Evolutionary conservation across 1,140 invertebrate species (phyloP).

Genomic region (Zaprionus kolodkinae): DNA sequence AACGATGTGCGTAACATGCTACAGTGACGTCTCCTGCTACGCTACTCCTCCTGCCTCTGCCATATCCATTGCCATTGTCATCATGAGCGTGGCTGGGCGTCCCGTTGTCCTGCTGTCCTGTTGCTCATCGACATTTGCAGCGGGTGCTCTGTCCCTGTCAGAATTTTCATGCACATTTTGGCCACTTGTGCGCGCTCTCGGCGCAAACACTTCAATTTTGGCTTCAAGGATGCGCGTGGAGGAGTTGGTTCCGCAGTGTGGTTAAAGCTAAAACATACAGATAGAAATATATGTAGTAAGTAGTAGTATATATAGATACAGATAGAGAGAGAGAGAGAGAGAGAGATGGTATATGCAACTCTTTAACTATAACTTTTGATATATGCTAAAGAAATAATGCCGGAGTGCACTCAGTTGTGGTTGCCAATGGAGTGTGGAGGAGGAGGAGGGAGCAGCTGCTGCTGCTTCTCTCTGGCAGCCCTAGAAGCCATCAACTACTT

Average conservation of each 20-base stretch:
- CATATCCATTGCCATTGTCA: slow-evolving; percentile 36
- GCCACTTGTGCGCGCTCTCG: slow-evolving; percentile 66
- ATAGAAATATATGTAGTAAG: slow-evolving; percentile 12
- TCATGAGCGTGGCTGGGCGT: slow-evolving; percentile 32
- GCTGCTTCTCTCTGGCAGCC: not conserved
- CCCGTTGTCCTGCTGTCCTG: slow-evolving; percentile 32
- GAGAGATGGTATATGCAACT: slow-evolving; percentile 42
- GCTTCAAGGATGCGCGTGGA: slow-evolving; percentile 66
- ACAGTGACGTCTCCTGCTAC: not conserved
- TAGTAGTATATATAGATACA: slow-evolving; percentile 1
- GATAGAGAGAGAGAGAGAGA: not conserved
- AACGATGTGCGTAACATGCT: slow-evolving; percentile 64
- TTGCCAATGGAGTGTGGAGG: slow-evolving; percentile 40
- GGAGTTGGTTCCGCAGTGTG: not conserved
- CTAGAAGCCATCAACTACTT: slow-evolving; percentile 73
- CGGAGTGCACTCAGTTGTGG: slow-evolving; percentile 74
- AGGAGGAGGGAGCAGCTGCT: not conserved
- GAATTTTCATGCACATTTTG: slow-evolving; percentile 80
- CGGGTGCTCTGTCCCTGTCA: slow-evolving; percentile 63
- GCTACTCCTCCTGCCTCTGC: not conserved
- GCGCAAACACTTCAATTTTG: slow-evolving; percentile 79
- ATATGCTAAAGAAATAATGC: slow-evolving; percentile 80
- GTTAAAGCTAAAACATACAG: not conserved
- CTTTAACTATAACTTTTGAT: slow-evolving; percentile 83
- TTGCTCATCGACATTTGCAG: slow-evolving; percentile 50